These are phyloP conservation scores for Dascillus cervinus DNA, from an alignment of 2,888 invertebrate species.

Conservation along the genomic window DNA sequence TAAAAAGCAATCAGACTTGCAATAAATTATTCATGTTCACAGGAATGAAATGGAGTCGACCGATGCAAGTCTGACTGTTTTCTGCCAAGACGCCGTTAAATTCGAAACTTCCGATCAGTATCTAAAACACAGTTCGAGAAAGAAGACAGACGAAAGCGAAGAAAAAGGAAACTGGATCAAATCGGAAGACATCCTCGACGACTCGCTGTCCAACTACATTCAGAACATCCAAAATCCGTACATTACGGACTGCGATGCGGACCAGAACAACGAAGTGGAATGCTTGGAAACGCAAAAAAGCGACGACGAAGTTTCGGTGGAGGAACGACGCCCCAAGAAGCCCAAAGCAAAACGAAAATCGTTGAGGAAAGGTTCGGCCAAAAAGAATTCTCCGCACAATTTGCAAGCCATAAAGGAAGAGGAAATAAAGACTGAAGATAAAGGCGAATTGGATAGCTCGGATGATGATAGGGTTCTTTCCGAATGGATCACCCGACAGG, in stretches of 20 bases:
- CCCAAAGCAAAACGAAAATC: neutral
- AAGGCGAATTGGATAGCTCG: neutral
- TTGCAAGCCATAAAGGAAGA: neutral
- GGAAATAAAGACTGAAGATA: neutral
- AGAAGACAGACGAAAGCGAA: constrained; percentile 7
- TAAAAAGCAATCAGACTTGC: constrained; percentile 25
- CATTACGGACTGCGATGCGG: constrained; percentile 6
- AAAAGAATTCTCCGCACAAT: too few species aligned
- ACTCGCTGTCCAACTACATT: constrained; percentile 11
- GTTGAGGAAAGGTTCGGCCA: neutral
- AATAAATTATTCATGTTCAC: constrained; percentile 21
- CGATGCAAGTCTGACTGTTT: constrained; percentile 29
- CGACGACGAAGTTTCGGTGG: constrained; percentile 1
- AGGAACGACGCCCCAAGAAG: neutral
- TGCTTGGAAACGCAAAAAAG: neutral
- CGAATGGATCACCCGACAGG: neutral
- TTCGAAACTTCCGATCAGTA: constrained; percentile 5
- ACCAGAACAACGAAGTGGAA: neutral
- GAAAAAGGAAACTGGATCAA: constrained; percentile 14
- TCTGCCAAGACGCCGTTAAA: constrained; percentile 21
- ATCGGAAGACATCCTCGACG: constrained; percentile 8
- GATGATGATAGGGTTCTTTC: constrained; percentile 4
- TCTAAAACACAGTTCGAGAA: constrained; percentile 7
- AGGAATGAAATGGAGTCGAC: constrained; percentile 21
- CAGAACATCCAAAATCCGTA: constrained; percentile 11